A percentile compares a stretch with the other conserved stretches of the same genome.
Evolutionary conservation across 92 coral and sea anemone genomes (phyloP).

Genomic region (Parazoanthus swiftii): DNA sequence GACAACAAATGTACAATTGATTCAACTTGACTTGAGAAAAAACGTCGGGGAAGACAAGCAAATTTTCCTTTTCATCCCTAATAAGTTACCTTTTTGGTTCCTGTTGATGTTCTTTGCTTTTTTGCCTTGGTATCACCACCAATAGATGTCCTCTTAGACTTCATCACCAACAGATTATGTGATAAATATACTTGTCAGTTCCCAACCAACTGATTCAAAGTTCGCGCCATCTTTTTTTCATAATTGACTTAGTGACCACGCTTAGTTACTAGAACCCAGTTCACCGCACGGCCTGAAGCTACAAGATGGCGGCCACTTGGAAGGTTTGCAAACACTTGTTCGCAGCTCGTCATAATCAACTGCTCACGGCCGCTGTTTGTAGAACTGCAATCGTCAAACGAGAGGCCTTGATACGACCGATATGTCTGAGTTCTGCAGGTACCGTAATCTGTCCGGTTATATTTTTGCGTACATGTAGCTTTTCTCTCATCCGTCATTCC

Average conservation of each 20-base stretch:
- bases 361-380: background rate
- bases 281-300: background rate
- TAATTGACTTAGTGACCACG: conserved; percentile 31
- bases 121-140: conserved; percentile 22
- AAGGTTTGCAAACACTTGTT: background rate
- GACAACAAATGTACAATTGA: background rate
- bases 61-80: background rate
- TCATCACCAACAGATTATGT: conserved; percentile 14
- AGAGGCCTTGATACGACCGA: background rate
- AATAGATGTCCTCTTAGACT: conserved; percentile 19
- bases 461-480: no score
- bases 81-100: conserved; percentile 21
- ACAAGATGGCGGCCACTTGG: background rate
- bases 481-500: no score
- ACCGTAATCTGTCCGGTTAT: background rate
- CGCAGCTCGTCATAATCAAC: background rate
- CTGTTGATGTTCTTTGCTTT: conserved; percentile 20
- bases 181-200: background rate
- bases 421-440: background rate
- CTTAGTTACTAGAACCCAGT: conserved; percentile 1
- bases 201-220: conserved; percentile 31
- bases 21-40: background rate
- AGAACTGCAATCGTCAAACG: background rate
- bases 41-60: background rate
- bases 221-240: conserved; percentile 40